These are phyloP conservation scores for Drosophila kanapiae DNA, from an alignment of 1,140 invertebrate genomes.

Conservation along the genomic window DNA sequence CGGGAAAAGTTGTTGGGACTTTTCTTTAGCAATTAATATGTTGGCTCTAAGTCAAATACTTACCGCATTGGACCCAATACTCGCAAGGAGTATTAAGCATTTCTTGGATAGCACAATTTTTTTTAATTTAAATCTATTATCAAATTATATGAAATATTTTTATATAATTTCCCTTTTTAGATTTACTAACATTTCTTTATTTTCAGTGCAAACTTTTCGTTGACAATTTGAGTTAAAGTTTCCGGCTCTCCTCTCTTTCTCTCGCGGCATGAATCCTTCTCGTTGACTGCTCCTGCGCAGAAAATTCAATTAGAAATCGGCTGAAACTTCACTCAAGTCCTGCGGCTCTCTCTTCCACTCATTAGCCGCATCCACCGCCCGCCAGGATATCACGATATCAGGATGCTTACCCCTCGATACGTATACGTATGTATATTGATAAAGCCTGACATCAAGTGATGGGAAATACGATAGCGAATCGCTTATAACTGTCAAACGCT, in stretches of 20 bases:
- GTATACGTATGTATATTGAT: conserved; percentile 32
- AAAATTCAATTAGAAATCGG: conserved; percentile 65
- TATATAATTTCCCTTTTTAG: neutral
- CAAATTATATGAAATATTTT: neutral
- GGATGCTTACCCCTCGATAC: neutral
- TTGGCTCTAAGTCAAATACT: too few species aligned
- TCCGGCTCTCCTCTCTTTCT: conserved; percentile 13
- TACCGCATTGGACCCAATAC: too few species aligned
- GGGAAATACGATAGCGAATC: conserved; percentile 22
- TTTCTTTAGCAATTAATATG: neutral
- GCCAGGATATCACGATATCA: neutral
- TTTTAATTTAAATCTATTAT: too few species aligned
- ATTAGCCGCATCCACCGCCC: conserved; percentile 6
- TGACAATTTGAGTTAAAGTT: conserved; percentile 44
- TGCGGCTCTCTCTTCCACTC: conserved; percentile 29
- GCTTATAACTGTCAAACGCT: conserved; percentile 53
- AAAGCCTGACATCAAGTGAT: conserved; percentile 46
- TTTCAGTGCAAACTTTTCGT: conserved; percentile 52
- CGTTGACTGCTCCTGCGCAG: conserved; percentile 69
- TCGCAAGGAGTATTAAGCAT: too few species aligned
- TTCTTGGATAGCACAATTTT: too few species aligned
- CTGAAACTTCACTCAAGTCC: conserved; percentile 54
- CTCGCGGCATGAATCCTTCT: conserved; percentile 40
- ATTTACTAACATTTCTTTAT: neutral
- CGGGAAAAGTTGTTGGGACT: neutral